Percentiles rank a stretch among this genome's conserved stretches.
These are phyloP conservation scores for Natrix natrix DNA, from an alignment of 2,797 vertebrate genomes.

Conservation along the genomic window DNA sequence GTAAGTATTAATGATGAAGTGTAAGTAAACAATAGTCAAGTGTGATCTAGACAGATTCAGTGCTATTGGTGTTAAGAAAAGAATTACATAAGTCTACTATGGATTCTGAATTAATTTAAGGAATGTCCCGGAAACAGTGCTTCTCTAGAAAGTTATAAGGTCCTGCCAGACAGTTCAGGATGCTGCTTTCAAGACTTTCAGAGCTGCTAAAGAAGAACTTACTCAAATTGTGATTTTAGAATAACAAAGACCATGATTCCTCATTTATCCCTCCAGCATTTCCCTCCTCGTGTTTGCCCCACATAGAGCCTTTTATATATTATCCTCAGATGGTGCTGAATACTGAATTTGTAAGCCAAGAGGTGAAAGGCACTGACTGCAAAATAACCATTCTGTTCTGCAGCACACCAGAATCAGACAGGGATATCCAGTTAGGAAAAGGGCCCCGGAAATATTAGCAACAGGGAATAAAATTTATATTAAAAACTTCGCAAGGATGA, in stretches of 20 bases:
- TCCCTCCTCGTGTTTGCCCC: background rate
- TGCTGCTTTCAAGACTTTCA: background rate
- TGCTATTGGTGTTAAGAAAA: background rate
- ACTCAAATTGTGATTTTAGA: background rate
- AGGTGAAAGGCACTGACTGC: background rate
- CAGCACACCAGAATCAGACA: background rate
- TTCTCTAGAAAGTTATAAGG: background rate
- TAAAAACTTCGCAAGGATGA: background rate
- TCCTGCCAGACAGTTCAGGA: background rate
- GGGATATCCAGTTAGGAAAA: background rate
- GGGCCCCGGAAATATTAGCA: background rate
- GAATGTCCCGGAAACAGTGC: background rate
- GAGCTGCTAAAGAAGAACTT: background rate
- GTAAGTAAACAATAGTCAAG: background rate
- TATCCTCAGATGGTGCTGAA: background rate
- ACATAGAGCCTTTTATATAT: background rate
- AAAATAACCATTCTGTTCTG: background rate
- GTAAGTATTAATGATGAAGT: background rate
- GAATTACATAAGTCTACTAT: background rate
- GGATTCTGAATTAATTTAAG: background rate
- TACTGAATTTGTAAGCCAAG: background rate
- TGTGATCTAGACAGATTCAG: background rate
- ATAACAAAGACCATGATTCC: background rate
- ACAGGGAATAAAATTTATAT: background rate
- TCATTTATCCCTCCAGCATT: background rate